Evolutionary conservation across 2,113 vertebrate genomes (phyloP).

Genomic region (Nothoprocta perdicaria): DNA sequence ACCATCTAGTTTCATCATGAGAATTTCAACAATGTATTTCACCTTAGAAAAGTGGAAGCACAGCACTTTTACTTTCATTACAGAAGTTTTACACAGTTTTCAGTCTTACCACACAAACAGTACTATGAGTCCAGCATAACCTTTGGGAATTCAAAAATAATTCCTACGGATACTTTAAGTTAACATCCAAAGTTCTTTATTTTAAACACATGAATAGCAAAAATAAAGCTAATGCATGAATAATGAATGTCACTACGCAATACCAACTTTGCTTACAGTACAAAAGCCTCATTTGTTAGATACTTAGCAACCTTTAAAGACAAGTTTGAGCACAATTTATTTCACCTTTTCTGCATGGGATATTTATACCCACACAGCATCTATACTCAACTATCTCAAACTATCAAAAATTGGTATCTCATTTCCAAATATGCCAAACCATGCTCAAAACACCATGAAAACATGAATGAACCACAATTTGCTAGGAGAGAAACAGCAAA

Average conservation of each 20-base stretch:
- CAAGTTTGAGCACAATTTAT: background rate
- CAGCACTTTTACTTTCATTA: background rate
- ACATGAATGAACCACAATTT: background rate
- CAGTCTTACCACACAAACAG: background rate
- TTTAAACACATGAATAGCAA: background rate
- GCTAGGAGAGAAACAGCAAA: background rate
- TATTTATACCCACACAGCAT: background rate
- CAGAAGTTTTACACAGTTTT: background rate
- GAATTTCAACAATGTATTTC: background rate
- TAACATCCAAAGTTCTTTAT: background rate
- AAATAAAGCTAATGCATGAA: background rate
- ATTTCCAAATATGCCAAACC: background rate
- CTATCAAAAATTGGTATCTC: background rate
- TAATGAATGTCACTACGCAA: background rate
- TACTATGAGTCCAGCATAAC: background rate
- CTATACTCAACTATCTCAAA: background rate
- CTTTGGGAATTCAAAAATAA: background rate
- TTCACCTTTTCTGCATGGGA: background rate
- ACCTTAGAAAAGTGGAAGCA: accelerated
- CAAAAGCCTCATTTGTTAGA: background rate
- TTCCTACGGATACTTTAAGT: background rate
- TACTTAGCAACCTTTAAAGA: background rate
- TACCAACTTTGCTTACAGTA: background rate
- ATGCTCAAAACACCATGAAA: background rate
- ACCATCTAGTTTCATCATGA: background rate